Base-by-base conservation (phyloP, 2,888 invertebrate species). In the Clistopyga incitator region DNA sequence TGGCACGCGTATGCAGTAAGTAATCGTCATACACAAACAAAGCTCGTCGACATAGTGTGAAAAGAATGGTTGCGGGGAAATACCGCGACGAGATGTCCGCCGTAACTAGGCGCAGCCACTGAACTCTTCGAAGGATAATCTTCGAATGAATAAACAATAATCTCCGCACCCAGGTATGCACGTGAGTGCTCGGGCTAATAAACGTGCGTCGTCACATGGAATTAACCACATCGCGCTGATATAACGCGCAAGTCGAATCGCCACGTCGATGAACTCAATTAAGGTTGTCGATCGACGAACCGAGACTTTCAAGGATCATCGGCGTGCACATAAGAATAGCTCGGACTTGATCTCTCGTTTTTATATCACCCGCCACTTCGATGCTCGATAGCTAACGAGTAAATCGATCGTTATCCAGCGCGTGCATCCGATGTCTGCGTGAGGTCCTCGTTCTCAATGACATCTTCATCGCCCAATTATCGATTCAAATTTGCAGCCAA, bases 91-190 rank as follows among this genome's bases (percentile, higher is more conserved):
- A 77, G 77, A 77, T 81, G 90, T 88, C 85, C 86, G 87, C 87
- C 84, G 86, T 90, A 91, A 91, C 89, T 92, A 91, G 91, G 91
- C 88, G 90, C 90, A 91, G 91, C 89, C 90, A 91, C 88, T 90
- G 91, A 91, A 91, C 91, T 91, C 91, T 78, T 78, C 86, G 91
- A 92, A 92, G 91, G 91, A 92, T 92, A 91, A 90, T 91, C 90
- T 87, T 86, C 88, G 90, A 90, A 88, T 91, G 91, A 90, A 91
- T 91, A 91, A 91, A 91, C 89, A 90, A 91, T 91, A 89, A 91
- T 90, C 88, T 85, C 84, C 86, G 84, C 82, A 82, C 82, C 82
- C 82, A 82, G 74, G 82, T 82, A 82, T 82, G 82, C 82, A 75
- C 70, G 75, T 70, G 65, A 78, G 70, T 61, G 70, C 71, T 78